Evolutionary conservation across 23 tunicate species (phyloP), one percentile per base, ranked within the genome.

Genomic region (Halocynthia aurantium): DNA sequence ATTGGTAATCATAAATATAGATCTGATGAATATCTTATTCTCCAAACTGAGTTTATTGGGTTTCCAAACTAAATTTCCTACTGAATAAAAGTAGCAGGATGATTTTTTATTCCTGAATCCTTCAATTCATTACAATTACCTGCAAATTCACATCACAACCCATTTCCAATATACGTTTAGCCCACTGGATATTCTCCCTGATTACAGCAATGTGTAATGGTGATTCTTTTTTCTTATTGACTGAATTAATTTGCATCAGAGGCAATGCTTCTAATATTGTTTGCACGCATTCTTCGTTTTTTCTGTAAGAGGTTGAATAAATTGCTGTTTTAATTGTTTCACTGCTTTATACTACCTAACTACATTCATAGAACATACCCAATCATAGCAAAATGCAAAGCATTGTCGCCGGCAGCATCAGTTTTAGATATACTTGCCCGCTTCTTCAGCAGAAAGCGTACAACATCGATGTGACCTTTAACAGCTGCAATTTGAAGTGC

Each of bases 401-500:
- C 78, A 11, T 64, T 64, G 56, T 74, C 78, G 63, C 78, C 78
- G 1, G 12, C 78, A 53, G 31, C 21, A 74, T 74, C 78, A 1
- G 64, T 18, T 7, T 17, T 13, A 8, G 78, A 74, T 22, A 74
- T 74, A 5, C 15, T 53, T 15, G 78, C 78, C 5, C 60, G 22
- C 10, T 74, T 53, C 20, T 20, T 11, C 13, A 74, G 63, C 10
- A 74, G 63, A 10, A 74, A 74, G 17, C 62, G 78, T 18, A 74
- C 78, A 10, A 74, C 22, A 0, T 74, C 78, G 15, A 10, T 10
- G 19, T 74, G 78, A 54, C 78, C 78, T 74, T 56, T 74, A 6
- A 6, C 15, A 12, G 78, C 78, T 8, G 78, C 78, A 55, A 74
- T 19, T 11, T 74, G 78, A 74, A 74, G 63, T 10, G 64, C 78